Evolutionary conservation across 2,888 invertebrate genomes (phyloP).

Genomic region (Harpagoxenus sublaevis): DNA sequence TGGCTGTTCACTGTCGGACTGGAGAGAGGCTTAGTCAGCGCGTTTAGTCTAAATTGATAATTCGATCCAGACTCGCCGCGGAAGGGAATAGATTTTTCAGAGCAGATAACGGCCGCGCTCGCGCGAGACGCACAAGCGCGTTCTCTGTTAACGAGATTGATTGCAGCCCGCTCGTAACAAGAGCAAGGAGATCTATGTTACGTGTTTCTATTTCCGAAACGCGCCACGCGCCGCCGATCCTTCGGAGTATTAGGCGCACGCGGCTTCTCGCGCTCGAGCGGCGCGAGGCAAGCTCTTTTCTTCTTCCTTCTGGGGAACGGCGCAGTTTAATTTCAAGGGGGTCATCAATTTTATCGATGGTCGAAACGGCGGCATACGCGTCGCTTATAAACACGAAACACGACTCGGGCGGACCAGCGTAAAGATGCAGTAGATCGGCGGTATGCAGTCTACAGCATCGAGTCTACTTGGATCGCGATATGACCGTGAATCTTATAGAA

Average conservation of each 20-base stretch:
- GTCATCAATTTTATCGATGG: constrained; percentile 41
- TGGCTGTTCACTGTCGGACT: constrained; percentile 40
- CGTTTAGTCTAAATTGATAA: constrained; percentile 32
- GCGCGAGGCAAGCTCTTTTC: not conserved
- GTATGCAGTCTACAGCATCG: not conserved
- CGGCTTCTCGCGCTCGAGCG: not conserved
- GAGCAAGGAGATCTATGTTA: constrained; percentile 21
- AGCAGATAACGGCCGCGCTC: constrained; percentile 8
- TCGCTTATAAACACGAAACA: constrained; percentile 23
- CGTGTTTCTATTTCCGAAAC: constrained; percentile 61
- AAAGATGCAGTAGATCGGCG: not conserved
- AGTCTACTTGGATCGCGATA: not conserved
- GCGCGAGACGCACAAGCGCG: not conserved
- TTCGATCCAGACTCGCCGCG: constrained; percentile 29
- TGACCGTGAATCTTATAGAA: not conserved
- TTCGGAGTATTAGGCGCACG: constrained; percentile 65
- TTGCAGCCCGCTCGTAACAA: constrained; percentile 62
- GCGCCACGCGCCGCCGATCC: constrained; percentile 67
- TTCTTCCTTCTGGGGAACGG: not conserved
- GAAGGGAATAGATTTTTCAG: constrained; percentile 35
- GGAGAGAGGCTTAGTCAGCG: not conserved
- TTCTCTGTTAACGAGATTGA: constrained; percentile 68
- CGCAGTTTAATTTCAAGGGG: constrained; percentile 56
- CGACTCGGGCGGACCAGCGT: constrained; percentile 6
- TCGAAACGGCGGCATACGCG: not conserved